phyloP scores from a whole-genome alignment of 1,140 invertebrate species.

The Plectrocnemia conspersa region DNA sequence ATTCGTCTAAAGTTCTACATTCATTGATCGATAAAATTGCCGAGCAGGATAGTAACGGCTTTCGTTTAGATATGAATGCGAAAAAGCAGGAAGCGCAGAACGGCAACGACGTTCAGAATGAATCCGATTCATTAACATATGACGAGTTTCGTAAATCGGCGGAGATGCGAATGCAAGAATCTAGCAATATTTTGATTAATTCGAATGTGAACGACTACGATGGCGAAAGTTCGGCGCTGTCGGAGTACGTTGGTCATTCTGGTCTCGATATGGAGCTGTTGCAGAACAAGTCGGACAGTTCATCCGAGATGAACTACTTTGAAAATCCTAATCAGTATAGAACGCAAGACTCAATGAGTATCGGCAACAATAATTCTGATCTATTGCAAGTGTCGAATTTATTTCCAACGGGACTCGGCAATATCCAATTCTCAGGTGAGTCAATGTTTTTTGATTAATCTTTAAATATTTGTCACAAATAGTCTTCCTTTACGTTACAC shows the following conservation, averaged over 20 bases:
- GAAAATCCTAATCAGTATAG: background rate
- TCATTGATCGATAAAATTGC: no score
- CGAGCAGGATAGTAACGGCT: no score
- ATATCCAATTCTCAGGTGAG: slow-evolving; percentile 50
- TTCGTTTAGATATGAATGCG: no score
- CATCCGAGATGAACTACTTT: background rate
- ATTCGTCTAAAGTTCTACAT: no score
- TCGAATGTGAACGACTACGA: slow-evolving; percentile 44
- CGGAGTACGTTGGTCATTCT: slow-evolving; percentile 41
- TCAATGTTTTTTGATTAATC: background rate
- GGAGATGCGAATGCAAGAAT: no score
- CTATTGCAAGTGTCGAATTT: slow-evolving; percentile 32
- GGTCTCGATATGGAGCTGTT: slow-evolving; percentile 23
- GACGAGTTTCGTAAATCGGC: no score
- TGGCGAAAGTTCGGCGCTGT: slow-evolving; percentile 40
- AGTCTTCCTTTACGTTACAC: no score
- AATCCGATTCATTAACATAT: no score
- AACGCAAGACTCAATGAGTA: slow-evolving; percentile 40
- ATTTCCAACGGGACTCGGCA: slow-evolving; percentile 42
- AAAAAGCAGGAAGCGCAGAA: no score
- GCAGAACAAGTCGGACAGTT: background rate
- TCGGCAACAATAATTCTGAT: slow-evolving; percentile 34
- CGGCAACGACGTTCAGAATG: no score
- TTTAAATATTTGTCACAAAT: no score
- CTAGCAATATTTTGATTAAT: no score